Percentiles rank a stretch among this genome's conserved stretches.
Evolutionary conservation across 1,140 invertebrate species (phyloP).

Genomic region (Chlorops oryzae): DNA sequence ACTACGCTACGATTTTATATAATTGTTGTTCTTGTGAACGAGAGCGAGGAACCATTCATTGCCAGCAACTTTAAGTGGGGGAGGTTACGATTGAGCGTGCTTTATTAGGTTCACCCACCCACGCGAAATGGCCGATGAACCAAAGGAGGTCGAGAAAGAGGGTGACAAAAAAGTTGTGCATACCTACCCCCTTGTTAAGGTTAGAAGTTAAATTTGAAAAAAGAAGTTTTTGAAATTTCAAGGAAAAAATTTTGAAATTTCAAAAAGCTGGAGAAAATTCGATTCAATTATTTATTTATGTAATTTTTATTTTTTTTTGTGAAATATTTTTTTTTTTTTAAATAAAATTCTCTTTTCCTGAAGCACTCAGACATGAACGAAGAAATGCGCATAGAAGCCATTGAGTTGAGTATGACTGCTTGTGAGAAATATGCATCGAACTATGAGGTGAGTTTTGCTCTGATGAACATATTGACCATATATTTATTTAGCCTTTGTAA

Average conservation of each 20-base stretch:
- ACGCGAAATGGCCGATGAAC: constrained; percentile 47
- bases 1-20: no score
- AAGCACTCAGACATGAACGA: constrained; percentile 84
- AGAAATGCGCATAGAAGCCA: constrained; percentile 80
- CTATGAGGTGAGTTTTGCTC: constrained; percentile 67
- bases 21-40: no score
- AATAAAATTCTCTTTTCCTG: background rate
- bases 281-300: background rate
- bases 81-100: no score
- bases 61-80: no score
- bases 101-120: no score
- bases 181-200: constrained; percentile 67
- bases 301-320: background rate
- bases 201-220: constrained; percentile 34
- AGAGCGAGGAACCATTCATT: no score
- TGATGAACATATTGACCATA: no score
- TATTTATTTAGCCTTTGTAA: no score
- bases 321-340: background rate
- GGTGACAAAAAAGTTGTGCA: constrained; percentile 64
- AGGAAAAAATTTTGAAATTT: background rate
- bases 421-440: constrained; percentile 84
- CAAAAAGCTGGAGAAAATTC: no score
- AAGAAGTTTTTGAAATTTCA: background rate
- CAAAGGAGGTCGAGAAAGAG: constrained; percentile 50
- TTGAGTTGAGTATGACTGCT: constrained; percentile 84